Evolutionary conservation across 2,797 vertebrate species (phyloP).

Genomic region (Silurus lanzhouensis): DNA sequence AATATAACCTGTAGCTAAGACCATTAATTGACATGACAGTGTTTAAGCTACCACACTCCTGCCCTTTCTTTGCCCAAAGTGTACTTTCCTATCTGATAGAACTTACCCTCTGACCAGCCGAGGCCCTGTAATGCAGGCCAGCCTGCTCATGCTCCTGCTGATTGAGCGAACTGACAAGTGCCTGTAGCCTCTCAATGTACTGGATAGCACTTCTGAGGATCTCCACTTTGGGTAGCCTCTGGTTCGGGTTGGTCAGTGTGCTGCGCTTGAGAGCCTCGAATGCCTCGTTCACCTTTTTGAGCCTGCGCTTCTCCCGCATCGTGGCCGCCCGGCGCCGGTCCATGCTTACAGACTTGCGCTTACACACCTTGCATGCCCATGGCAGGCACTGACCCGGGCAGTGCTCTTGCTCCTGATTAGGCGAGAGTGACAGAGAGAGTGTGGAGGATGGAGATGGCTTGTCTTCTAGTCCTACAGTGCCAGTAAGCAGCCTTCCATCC

Average conservation of each 20-base stretch:
- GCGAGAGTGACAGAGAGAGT: constrained; percentile 65
- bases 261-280: constrained; percentile 96
- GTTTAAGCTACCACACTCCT: not conserved
- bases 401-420: constrained; percentile 82
- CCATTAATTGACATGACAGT: not conserved
- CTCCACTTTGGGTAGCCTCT: constrained; percentile 97
- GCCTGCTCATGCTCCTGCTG: constrained; percentile 88
- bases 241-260: constrained; percentile 96
- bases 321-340: constrained; percentile 92
- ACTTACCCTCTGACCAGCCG: constrained; percentile 79
- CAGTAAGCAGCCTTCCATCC: constrained; percentile 67
- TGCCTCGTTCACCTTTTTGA: constrained; percentile 98
- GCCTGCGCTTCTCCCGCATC: constrained; percentile 88
- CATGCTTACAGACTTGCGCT: constrained; percentile 91
- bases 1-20: no score
- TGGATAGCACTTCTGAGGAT: constrained; percentile 97
- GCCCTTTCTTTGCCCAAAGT: not conserved
- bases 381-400: constrained; percentile 95
- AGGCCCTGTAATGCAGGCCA: constrained; percentile 77
- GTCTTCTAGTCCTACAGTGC: constrained; percentile 78
- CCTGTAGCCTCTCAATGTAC: constrained; percentile 95
- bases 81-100: constrained; percentile 52
- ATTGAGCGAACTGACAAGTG: constrained; percentile 93
- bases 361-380: constrained; percentile 96
- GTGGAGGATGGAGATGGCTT: constrained; percentile 81